Evolutionary conservation across 2,797 vertebrate species (phyloP), one percentile per base, ranked within the genome.

Genomic region (Anguilla pacifica): DNA sequence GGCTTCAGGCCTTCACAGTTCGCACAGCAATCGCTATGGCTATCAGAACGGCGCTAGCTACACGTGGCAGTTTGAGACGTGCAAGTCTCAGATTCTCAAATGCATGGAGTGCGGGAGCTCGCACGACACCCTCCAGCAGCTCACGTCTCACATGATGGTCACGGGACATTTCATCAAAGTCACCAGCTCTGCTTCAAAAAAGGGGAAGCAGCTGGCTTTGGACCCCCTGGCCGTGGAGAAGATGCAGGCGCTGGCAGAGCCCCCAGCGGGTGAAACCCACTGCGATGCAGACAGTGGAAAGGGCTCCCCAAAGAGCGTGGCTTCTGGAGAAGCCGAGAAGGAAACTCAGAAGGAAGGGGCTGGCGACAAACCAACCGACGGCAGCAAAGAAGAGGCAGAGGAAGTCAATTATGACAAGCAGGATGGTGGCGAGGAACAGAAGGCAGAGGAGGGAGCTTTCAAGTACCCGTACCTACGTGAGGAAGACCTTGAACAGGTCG

Each of bases 91-190:
- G 95, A 99, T 99, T 93, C 92, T 99, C 31, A 99, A 99, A 93
- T 99, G 99, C 90, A 99, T 99, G 99, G 99, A 99, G 94, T 99
- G 99, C 0, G 99, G 99, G 22, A 99, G 98, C 90, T 99, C 98
- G 2, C 98, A 99, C 0, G 99, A 99, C 57, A 99, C 99, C 1
- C 93, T 99, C 88, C 99, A 99, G 93, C 99, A 99, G 91, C 98
- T 99, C 89, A 99, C 99, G 0, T 98, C 98, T 35, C 99, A 99
- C 88, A 99, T 99, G 99, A 99, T 99, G 99, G 98, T 99, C 39
- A 99, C 99, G 0, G 99, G 99, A 25, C 99, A 99, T 93, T 99
- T 99, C 92, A 96, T 99, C 91, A 99, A 99, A 95, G 99, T 99
- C 92, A 99, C 99, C 43, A 99, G 97, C 93, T 99, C 98, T 0